Percentiles rank a stretch among this genome's conserved stretches.
Conservation (phyloP, 1,140 invertebrate genomes). For the Lanistes nyassanus region DNA sequence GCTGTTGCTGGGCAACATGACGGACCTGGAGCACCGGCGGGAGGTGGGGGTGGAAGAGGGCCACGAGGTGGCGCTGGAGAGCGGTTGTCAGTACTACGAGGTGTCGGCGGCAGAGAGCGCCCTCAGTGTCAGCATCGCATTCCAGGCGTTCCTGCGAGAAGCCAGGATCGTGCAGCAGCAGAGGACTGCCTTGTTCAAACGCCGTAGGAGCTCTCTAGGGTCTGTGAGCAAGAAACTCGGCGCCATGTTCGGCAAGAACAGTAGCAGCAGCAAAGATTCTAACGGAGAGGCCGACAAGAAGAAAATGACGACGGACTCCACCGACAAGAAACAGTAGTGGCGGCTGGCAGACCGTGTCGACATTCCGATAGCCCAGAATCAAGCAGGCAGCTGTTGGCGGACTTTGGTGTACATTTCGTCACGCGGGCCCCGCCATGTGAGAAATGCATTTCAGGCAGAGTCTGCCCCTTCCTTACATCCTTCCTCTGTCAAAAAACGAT, state of each 20-base stretch:
- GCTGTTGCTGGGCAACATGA: constrained; percentile 83
- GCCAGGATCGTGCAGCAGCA: constrained; percentile 78
- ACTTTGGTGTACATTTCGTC: no score
- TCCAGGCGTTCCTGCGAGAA: constrained; percentile 78
- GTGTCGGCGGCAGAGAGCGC: constrained; percentile 85
- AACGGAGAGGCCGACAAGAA: constrained; percentile 11
- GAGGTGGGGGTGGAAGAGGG: constrained; percentile 83
- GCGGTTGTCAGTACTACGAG: constrained; percentile 86
- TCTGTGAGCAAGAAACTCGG: constrained; percentile 76
- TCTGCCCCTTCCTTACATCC: no score
- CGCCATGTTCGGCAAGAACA: constrained; percentile 58
- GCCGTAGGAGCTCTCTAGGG: constrained; percentile 80
- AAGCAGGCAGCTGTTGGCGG: no score
- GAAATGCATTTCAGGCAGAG: no score
- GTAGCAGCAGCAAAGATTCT: constrained; percentile 16
- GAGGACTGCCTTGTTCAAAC: constrained; percentile 74
- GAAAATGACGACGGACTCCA: background rate
- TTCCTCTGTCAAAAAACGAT: no score
- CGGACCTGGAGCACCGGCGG: constrained; percentile 84
- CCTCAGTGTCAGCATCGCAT: constrained; percentile 81
- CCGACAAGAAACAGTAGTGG: no score
- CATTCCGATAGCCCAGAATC: no score
- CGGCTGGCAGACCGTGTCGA: no score
- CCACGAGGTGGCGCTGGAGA: constrained; percentile 80
- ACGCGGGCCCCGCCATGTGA: no score